Percentiles rank a stretch among this genome's conserved stretches.
These are phyloP conservation scores for Drosophila phalerata DNA, from an alignment of 2,888 invertebrate species.

Conservation along the genomic window DNA sequence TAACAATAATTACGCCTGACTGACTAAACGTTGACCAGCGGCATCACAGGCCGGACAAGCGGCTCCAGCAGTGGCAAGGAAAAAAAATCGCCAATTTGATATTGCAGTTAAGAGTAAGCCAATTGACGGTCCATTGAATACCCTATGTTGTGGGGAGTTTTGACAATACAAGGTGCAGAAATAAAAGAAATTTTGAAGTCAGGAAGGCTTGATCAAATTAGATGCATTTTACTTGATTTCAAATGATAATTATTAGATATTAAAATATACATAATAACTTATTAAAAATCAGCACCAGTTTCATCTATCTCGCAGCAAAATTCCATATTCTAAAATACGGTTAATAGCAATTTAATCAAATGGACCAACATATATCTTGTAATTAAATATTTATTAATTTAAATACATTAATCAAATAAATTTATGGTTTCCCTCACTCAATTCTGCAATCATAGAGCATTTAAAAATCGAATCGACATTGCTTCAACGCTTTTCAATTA, in stretches of 20 bases:
- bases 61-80: background rate
- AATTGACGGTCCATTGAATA: slow-evolving; percentile 62
- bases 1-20: slow-evolving; percentile 80
- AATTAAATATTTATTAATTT: background rate
- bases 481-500: slow-evolving; percentile 66
- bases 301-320: no score
- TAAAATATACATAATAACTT: no score
- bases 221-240: no score
- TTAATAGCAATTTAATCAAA: background rate
- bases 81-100: slow-evolving; percentile 54
- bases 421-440: no score
- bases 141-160: slow-evolving; percentile 35
- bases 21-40: slow-evolving; percentile 78
- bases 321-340: no score
- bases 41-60: slow-evolving; percentile 49
- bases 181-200: slow-evolving; percentile 1
- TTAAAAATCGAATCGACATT: background rate
- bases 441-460: slow-evolving; percentile 40
- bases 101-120: slow-evolving; percentile 53
- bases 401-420: no score
- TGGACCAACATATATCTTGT: background rate
- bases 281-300: background rate
- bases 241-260: no score
- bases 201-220: background rate
- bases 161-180: background rate